phyloP scores from a whole-genome alignment of 2,113 vertebrate genomes.

The Peromyscus californicus region DNA sequence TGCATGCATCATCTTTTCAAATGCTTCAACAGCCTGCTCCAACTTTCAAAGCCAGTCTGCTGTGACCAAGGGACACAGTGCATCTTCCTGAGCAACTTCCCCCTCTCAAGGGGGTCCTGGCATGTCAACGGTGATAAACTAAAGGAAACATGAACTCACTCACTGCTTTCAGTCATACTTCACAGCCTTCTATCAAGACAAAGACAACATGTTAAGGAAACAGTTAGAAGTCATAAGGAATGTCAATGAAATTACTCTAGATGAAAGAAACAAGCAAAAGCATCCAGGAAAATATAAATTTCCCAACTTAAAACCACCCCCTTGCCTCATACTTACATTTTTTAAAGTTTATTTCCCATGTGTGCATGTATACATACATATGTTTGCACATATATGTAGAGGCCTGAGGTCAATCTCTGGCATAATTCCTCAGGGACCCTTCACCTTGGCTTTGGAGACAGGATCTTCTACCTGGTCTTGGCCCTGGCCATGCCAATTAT shows the following conservation, averaged over 20 bases:
- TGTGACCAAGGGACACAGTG: slow-evolving; percentile 56
- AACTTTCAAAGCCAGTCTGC: neutral
- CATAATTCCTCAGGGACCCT: neutral
- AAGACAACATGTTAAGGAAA: slow-evolving; percentile 74
- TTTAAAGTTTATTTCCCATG: neutral
- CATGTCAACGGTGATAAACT: slow-evolving; percentile 80
- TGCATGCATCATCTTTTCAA: neutral
- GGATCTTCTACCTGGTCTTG: neutral
- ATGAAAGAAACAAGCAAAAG: neutral
- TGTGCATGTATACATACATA: neutral
- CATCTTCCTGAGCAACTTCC: slow-evolving; percentile 73
- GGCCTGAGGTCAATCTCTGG: neutral
- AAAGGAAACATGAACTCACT: slow-evolving; percentile 86
- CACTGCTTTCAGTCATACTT: slow-evolving; percentile 84
- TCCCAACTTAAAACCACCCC: neutral
- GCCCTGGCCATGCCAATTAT: no score
- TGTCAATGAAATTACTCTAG: slow-evolving; percentile 9
- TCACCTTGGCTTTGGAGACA: neutral
- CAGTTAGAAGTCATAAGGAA: slow-evolving; percentile 76
- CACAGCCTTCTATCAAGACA: slow-evolving; percentile 77
- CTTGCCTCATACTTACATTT: neutral
- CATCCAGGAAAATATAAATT: neutral
- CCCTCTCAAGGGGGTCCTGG: slow-evolving; percentile 73
- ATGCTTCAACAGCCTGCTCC: neutral
- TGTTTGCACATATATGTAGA: no score